Conservation (phyloP, 1,140 invertebrate species). For the Drosophila arawakana region DNA sequence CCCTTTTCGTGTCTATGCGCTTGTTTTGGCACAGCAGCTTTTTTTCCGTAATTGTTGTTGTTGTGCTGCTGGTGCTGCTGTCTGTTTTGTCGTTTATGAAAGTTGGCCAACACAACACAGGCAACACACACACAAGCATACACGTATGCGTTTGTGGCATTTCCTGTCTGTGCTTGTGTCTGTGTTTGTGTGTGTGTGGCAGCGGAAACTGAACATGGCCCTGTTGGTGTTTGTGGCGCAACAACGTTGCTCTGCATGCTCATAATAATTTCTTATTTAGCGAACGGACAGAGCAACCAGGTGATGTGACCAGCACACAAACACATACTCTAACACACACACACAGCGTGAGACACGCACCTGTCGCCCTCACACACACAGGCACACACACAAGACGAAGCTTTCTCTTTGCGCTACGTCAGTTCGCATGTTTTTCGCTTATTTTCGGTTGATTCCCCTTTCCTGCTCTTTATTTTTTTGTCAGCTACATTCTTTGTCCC, state of each 20-base stretch:
- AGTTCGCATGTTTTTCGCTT: constrained; percentile 52
- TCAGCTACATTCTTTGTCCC: neutral
- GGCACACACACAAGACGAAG: neutral
- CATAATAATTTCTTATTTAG: constrained; percentile 82
- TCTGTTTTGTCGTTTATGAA: constrained; percentile 63
- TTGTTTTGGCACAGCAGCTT: constrained; percentile 65
- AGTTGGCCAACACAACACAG: constrained; percentile 55
- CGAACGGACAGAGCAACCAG: constrained; percentile 47
- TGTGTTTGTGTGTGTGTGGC: constrained; percentile 45
- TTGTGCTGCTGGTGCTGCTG: constrained; percentile 2
- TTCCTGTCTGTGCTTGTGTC: constrained; percentile 14
- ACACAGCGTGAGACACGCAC: neutral
- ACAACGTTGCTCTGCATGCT: constrained; percentile 52
- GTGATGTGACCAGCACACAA: constrained; percentile 46
- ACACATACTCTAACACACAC: neutral
- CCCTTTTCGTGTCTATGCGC: constrained; percentile 67
- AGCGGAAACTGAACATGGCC: constrained; percentile 69
- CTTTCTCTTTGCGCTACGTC: constrained; percentile 6
- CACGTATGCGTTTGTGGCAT: neutral
- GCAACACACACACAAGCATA: constrained; percentile 7
- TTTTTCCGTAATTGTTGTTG: constrained; percentile 25
- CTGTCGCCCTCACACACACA: neutral
- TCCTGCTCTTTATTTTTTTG: constrained; percentile 40
- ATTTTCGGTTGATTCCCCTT: constrained; percentile 62
- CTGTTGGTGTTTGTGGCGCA: constrained; percentile 57